Evolutionary conservation across 2,113 vertebrate genomes (phyloP), one percentile per base, ranked within the genome.

Genomic region (Cynocephalus volans): DNA sequence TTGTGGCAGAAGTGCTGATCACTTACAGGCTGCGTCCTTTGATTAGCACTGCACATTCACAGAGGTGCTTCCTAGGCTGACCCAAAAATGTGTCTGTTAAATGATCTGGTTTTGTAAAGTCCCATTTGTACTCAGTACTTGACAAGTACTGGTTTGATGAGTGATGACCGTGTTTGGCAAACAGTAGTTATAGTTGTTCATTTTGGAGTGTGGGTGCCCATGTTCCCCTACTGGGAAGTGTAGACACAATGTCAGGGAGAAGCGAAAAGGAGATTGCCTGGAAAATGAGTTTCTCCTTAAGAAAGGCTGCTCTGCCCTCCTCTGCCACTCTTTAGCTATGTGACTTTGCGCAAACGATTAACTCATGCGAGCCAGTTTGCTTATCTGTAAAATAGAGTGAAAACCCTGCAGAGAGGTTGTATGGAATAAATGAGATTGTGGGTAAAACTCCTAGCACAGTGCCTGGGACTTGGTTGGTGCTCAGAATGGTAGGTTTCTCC

Each of bases 201-300:
- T 64, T 92, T 75, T 70, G 48, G 14, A 65, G 10, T 52, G 12
- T 24, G 56, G 17, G 2, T 65, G 48, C 21, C n/a, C 31, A 9
- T 8, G 14, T 4, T 26, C 6, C 33, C 19, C 50, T 7, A 2
- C 4, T 26, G 45, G 18, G 31, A 65, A 24, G 18, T 3, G 2
- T 21, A 17, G 41, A 52, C 64, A 11, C 12, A 60, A 15, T 45
- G 36, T 73, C 12, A 56, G 33, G 23, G 54, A 33, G 56, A 50
- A 33, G 15, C 50, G 52, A 8, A 36, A 36, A 60, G 52, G 7
- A 7, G 17, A 15, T 50, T 72, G 70, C 28, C 26, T 60, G 54
- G 36, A 45, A 72, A 45, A 54, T 19, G 1, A 26, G 45, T 65
- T 80, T 41, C 21, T 45, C 24, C 50, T 50, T 33, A 73, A 79